Base-by-base conservation (phyloP, 2,888 invertebrate species). In the Dyspetes luteomarginatus region DNA sequence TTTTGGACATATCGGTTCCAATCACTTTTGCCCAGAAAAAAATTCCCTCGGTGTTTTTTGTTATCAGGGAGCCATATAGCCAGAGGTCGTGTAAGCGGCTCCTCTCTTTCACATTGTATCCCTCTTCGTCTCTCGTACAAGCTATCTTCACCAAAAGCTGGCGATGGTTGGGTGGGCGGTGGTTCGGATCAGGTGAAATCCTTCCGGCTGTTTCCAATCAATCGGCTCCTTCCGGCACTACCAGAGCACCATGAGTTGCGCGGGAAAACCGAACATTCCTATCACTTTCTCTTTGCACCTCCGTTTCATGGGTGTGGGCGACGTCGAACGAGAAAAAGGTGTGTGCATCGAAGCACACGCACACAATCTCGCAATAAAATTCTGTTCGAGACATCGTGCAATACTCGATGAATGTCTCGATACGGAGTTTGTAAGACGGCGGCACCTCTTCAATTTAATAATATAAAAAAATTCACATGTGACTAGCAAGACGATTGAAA, bases 211-310 rank as follows among this genome's bases (percentile, higher is more conserved):
- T 91, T 92, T 92, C 91, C 91, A 92, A 92, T 92, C 92, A 92
- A 92, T 92, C 91, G 91, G 91, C 85, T 87, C 89, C 91, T 92
- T 92, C 90, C 91, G 91, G 89, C 85, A 85, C 85, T 91, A 92
- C 85, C 91, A 92, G 92, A 90, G 90, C 15, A 91, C 84, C 91
- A 92, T 91, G 86, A 92, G 84, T 82, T 74, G 84, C 56, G 72
- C 82, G 90, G 91, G 92, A 92, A 91, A 92, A 91, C 88, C 92
- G 91, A 92, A 91, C 90, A 89, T 90, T 91, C 89, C 91, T 90
- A 90, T 91, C 90, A 89, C 86, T 88, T 88, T 87, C 85, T 74
- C 78, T 78, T 74, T 65, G 64, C 73, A 83, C 83, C 84, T 85
- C 81, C 79, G 12, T 72, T 73, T 45, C 60, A 43, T 22, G 60